phyloP scores from a whole-genome alignment of 2,113 vertebrate genomes.

The Strigops habroptila region DNA sequence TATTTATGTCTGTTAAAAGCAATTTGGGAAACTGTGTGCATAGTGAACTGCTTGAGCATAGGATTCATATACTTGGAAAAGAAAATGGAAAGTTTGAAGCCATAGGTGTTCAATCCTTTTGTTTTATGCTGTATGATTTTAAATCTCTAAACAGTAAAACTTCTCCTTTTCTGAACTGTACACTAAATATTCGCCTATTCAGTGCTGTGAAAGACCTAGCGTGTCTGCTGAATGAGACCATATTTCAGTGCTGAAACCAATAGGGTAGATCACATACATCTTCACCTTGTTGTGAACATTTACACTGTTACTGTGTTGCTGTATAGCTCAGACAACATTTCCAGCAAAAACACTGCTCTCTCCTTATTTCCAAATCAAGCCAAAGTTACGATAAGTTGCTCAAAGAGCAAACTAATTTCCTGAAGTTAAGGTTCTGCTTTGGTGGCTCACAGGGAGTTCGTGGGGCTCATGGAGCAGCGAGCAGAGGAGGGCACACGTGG shows the following conservation, averaged over 20 bases:
- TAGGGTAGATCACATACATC: background rate
- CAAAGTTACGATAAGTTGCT: background rate
- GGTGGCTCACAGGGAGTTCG: background rate
- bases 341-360: accelerated
- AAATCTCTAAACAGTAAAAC: background rate
- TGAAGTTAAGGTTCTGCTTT: background rate
- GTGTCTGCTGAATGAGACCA: background rate
- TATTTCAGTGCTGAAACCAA: background rate
- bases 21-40: background rate
- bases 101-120: background rate
- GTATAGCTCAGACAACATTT: background rate
- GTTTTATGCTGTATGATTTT: background rate
- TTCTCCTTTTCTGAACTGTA: background rate
- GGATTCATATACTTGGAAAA: background rate
- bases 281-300: background rate
- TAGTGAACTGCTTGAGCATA: background rate
- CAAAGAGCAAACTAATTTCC: background rate
- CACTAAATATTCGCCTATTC: background rate
- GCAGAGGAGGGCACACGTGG: accelerated
- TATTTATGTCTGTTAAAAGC: background rate
- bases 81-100: background rate
- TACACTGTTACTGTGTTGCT: background rate
- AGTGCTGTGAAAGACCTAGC: background rate
- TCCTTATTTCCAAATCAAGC: background rate
- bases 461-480: background rate